Percentiles rank a stretch among this genome's conserved stretches.
Conservation (phyloP, 2,797 vertebrate species). For the Pangasius macronema region DNA sequence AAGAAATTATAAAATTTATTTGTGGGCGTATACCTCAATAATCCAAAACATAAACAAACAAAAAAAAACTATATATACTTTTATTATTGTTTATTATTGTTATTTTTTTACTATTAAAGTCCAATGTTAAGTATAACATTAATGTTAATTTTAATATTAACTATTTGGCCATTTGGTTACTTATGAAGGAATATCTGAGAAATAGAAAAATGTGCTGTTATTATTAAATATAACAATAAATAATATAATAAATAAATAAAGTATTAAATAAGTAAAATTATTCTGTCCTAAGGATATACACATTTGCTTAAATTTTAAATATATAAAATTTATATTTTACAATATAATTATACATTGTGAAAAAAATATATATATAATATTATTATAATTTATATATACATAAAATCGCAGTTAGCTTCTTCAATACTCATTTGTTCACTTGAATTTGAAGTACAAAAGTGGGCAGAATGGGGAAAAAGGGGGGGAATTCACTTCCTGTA, state of each 20-base stretch:
- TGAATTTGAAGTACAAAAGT: no score
- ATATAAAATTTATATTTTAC: background rate
- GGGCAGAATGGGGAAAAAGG: no score
- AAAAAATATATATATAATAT: background rate
- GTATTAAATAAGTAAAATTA: background rate
- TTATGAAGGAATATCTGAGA: background rate
- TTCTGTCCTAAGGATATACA: background rate
- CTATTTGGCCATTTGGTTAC: background rate
- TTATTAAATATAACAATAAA: background rate
- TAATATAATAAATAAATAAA: background rate
- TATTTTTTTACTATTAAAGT: background rate
- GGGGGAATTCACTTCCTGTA: background rate
- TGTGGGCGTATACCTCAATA: background rate
- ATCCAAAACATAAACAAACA: background rate
- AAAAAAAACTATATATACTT: background rate
- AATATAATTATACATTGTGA: background rate
- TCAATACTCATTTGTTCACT: no score
- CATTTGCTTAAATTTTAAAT: background rate
- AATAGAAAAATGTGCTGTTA: background rate
- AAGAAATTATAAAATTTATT: background rate
- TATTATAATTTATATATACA: background rate
- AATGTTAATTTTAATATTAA: background rate
- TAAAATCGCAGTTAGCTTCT: no score
- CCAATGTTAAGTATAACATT: background rate
- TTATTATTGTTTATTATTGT: background rate